Base-by-base conservation (phyloP, 2,888 invertebrate genomes). In the Cephus pygmeus region DNA sequence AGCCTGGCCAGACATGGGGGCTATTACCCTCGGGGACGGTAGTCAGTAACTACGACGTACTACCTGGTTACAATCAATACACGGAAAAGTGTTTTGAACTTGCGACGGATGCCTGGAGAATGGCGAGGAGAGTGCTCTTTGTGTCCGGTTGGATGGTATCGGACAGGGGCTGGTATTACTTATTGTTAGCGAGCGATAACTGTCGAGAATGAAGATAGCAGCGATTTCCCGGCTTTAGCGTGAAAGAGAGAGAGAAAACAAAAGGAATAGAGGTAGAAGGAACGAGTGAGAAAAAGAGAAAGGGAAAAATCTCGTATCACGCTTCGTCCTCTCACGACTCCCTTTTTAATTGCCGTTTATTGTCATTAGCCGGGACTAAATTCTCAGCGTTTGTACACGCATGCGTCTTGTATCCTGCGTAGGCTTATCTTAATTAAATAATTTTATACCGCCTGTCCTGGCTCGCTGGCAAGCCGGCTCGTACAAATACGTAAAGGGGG, bases 201-300 rank as follows among this genome's bases (percentile, higher is more conserved):
- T 56, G 40, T 56, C 40, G 40, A 56, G 23, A 56, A 73, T 74
- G 78, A 75, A 73, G 75, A 78, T 78, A 79, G 76, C 68, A 79
- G 69, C 76, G 71, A 34, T 75, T 75, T 74, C 33, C 75, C 12
- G 76, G 33, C 73, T 68, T 40, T 74, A 76, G 30, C n/a, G 34
- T 30, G 69, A 69, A 73, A 69, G 40, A 11, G 31, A 34, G 12
- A 12, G 35, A 68, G 30, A 73, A n/a, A n/a, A 30, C 11, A 69
- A 31, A 71, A 73, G 73, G 34, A 3, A 69, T 68, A 4, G 30
- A 77, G 36, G 74, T 40, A 15, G 73, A 73, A 73, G 36, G 69
- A 76, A 73, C 40, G 71, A 71, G 69, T 34, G 73, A 75, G 79
- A 76, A 75, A 79, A 68, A 36, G 73, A 76, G 69, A n/a, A 69